Base-by-base conservation (phyloP, 2,888 invertebrate species). In the Agonum fuliginosum region DNA sequence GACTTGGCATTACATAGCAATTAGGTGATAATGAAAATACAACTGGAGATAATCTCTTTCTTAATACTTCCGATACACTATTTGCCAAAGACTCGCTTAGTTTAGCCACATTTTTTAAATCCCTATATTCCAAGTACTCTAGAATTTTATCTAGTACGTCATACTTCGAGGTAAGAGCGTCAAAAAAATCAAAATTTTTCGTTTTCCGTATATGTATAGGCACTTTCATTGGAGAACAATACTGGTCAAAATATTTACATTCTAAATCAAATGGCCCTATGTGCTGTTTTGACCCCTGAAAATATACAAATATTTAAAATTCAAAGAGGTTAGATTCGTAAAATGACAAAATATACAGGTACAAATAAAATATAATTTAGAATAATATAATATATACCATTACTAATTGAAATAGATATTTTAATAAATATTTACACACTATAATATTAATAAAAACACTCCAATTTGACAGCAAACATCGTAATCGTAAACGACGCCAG, bases 61-160 rank as follows among this genome's bases (percentile, higher is more conserved):
- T 48, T 0, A 77, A 27, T 17, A 41, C 54, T 6, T 17, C 34
- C 1, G 30, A 51, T 17, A 54, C 43, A 41, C 22, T 34, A 54
- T 20, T 70, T 22, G 37, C 41, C 41, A 69, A 70, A 48, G 10
- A 10, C 1, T 51, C 76, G 27, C 27, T 77, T 20, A 77, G 8
- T 54, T 69, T 12, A 1, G 51, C 41, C 4, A 69, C 10, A 41
- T 54, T 77, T 12, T 22, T 51, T 17, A 77, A 77, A 41, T 77
- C 76, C 24, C 24, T 22, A 41, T 37, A 77, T 6, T 20, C 14
- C 14, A 77, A 41, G 67, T 69, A 77, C n/a, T 51, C 41, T 1
- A 77, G 24, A 6, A 77, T 58, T 24, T 69, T 77, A 27, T 51
- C 76, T 17, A 70, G 22, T 2, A 77, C 24, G 37, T 77, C 76